Evolutionary conservation across 2,888 invertebrate genomes (phyloP).

Genomic region (Itoplectis maculator): DNA sequence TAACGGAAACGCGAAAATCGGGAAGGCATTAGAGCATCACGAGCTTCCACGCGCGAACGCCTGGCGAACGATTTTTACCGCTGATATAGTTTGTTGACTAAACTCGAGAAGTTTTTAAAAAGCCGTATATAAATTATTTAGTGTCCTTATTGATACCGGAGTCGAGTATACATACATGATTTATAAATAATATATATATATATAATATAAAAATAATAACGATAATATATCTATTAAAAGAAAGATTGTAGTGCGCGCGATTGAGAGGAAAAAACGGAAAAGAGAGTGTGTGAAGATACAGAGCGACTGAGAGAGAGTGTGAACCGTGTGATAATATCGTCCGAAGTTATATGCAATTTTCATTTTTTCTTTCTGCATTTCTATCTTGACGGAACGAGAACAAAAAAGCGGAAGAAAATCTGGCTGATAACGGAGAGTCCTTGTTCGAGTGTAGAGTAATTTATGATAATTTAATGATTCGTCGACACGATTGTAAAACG

Average conservation of each 20-base stretch:
- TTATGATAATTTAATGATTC: constrained; percentile 9
- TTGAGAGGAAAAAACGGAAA: constrained; percentile 36
- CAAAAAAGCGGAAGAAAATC: not conserved
- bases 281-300: constrained; percentile 4
- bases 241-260: constrained; percentile 51
- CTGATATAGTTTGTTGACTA: constrained; percentile 74
- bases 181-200: constrained; percentile 34
- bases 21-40: constrained; percentile 64
- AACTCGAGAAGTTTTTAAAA: constrained; percentile 70
- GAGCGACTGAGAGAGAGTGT: constrained; percentile 62
- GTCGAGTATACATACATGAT: constrained; percentile 34
- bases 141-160: constrained; percentile 42
- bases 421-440: not conserved
- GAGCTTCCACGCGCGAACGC: constrained; percentile 74
- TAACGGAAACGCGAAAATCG: constrained; percentile 50
- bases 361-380: constrained; percentile 13
- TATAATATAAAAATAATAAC: constrained; percentile 34
- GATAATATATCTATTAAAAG: constrained; percentile 33
- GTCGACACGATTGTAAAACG: constrained; percentile 22
- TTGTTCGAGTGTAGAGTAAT: constrained; percentile 11
- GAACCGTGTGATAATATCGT: constrained; percentile 66
- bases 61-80: constrained; percentile 78
- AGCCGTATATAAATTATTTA: constrained; percentile 68
- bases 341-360: constrained; percentile 51
- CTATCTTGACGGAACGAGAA: not conserved